phyloP scores from a whole-genome alignment of 2,113 vertebrate genomes.

The Sapayoa aenigma region DNA sequence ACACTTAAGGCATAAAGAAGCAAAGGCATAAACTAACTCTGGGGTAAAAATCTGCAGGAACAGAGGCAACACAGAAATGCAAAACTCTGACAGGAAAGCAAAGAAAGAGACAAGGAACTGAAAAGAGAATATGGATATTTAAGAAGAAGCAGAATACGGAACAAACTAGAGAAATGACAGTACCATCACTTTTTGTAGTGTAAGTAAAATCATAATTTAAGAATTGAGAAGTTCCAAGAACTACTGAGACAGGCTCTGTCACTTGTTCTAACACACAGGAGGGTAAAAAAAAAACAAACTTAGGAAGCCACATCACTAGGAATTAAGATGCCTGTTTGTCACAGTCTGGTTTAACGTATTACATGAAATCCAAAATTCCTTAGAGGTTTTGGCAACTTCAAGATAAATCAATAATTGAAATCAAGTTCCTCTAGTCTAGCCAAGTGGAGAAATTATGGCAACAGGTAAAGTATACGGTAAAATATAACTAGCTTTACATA shows the following conservation, averaged over 20 bases:
- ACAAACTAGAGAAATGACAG: background rate
- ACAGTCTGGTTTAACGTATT: background rate
- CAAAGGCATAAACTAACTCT: background rate
- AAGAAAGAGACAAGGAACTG: background rate
- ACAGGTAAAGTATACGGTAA: background rate
- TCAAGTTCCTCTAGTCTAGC: background rate
- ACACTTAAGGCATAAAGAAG: background rate
- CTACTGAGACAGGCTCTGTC: background rate
- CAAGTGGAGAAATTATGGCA: background rate
- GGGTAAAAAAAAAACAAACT: background rate
- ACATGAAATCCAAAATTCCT: background rate
- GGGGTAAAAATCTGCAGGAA: background rate
- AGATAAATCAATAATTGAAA: background rate
- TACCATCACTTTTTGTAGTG: background rate
- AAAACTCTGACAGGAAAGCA: background rate
- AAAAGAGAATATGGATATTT: background rate
- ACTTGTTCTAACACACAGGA: background rate
- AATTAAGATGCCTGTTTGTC: background rate
- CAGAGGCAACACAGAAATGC: background rate
- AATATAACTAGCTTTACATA: background rate
- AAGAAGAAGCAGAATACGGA: background rate
- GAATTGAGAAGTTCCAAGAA: background rate
- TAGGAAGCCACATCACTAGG: background rate
- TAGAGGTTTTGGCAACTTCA: background rate
- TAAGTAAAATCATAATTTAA: background rate